Percentiles rank a stretch among this genome's conserved stretches.
Evolutionary conservation across 2,113 vertebrate species (phyloP).

Genomic region (Euleptes europaea): DNA sequence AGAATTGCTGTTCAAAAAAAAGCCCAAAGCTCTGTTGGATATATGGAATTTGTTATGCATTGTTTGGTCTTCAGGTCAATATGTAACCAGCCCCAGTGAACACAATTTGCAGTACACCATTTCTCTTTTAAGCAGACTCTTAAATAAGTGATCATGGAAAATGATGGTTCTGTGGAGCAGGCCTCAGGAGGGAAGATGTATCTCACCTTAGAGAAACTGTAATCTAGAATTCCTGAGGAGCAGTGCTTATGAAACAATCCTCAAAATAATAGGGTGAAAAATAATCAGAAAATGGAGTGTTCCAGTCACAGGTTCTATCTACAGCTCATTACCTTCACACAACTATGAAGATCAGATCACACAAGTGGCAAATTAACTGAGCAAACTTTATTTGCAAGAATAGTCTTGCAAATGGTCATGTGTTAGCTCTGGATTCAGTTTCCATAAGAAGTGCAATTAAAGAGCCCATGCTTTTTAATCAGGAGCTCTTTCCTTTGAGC

Average conservation of each 20-base stretch:
- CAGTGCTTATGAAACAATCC: too few species aligned
- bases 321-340: not conserved
- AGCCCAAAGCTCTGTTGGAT: too few species aligned
- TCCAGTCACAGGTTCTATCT: too few species aligned
- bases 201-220: not conserved
- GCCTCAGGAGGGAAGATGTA: not conserved
- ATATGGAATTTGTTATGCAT: too few species aligned
- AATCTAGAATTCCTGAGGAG: not conserved
- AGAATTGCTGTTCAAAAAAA: too few species aligned
- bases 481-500: conserved; percentile 28
- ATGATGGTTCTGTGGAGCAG: not conserved
- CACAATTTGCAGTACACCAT: too few species aligned
- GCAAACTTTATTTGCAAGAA: not conserved
- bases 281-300: too few species aligned
- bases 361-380: not conserved
- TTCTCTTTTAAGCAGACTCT: not conserved
- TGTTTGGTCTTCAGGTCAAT: too few species aligned
- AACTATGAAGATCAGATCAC: not conserved
- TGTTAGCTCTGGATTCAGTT: not conserved
- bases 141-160: not conserved
- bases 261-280: too few species aligned
- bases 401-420: not conserved
- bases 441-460: not conserved
- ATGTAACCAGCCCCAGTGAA: too few species aligned
- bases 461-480: not conserved